Base-by-base conservation (phyloP, 2,888 invertebrate species). In the Drosophila cracens region DNA sequence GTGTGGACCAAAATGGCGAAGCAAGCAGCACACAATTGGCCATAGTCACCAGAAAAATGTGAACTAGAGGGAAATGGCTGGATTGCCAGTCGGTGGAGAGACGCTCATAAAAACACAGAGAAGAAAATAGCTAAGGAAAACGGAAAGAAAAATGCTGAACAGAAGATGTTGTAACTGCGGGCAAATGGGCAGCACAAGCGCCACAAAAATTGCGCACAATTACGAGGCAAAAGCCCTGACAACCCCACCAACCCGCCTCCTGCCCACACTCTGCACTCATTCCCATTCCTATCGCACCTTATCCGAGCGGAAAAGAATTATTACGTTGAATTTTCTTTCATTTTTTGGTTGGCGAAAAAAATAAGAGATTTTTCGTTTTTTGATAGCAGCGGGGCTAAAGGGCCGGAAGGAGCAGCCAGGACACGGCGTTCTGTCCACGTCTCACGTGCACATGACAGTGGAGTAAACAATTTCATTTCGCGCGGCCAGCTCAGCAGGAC, bases 291-390 rank as follows among this genome's bases (percentile, higher is more conserved):
- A 48, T 49, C 34, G 70, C 72, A 75, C 71, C 89, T 82, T 88
- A 88, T 90, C 87, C 87, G 76, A 90, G 87, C 91, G 90, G 88
- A 90, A 90, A 90, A 90, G 90, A 90, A 90, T 91, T 91, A 90
- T 90, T 91, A 85, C 90, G 80, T 85, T 79, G 83, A 87, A 83
- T 88, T 86, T 82, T 82, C 81, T 76, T 79, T 74, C 38, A 46
- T 31, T 72, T 77, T 60, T 65, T 63, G 63, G 70, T 65, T 59
- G 25, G 57, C 40, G 53, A 68, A 70, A 54, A 63, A 48, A 72
- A 61, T 62, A 74, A 67, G 54, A 84, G 71, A 83, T 76, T 85
- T 88, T 74, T 82, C 82, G 79, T 90, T 89, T 83, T 91, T 84
- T 89, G 86, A 89, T 89, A 90, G 86, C 83, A 68, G 68, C 52